Evolutionary conservation across 2,113 vertebrate genomes (phyloP), one percentile per base, ranked within the genome.

Genomic region (Trochalopteron elliotii): DNA sequence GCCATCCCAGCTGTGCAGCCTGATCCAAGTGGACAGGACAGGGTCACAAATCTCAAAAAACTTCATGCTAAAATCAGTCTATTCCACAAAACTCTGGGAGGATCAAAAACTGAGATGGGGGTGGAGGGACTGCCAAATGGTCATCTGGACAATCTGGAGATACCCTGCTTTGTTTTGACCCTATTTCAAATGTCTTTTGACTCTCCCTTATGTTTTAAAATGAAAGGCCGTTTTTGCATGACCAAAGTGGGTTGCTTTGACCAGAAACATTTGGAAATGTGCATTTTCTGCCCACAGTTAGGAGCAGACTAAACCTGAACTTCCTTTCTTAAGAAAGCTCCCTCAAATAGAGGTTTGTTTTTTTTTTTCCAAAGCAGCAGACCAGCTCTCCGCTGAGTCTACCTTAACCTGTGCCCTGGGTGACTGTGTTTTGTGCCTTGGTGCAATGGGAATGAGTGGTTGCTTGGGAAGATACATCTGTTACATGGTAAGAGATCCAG

Each of bases 331-430:
- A 78, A 49, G 27, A 50, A 31, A 42, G 15, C 7, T 86, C 33
- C 27, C 27, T 40, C 1, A 2, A 74, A 83, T 12, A 56, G 11
- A 39, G 47, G n/a, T n/a, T 22, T 18, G 37, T 39, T 39, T 39
- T 39, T 74, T 76, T 57, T 28, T 45, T 50, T 28, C 40, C 52
- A 56, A 70, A 83, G 44, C 10, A 12, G n/a, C 28, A 21, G 35
- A 23, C 2, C 0, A 1, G 12, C 31, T 93, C 49, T 77, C 53
- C 0, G 1, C 16, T 35, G 60, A 77, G 44, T 22, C 21, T 61
- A 10, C 21, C 8, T 67, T 53, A 30, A 15, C 30, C 20, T 19
- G 15, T 40, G 45, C 55, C 37, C 24, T 47, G 10, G 10, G 24
- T 33, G 42, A 57, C n/a, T 44, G 39, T 1, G 7, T 10, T 81